phyloP scores from a whole-genome alignment of 1,140 invertebrate species.

The Heliconius himera region DNA sequence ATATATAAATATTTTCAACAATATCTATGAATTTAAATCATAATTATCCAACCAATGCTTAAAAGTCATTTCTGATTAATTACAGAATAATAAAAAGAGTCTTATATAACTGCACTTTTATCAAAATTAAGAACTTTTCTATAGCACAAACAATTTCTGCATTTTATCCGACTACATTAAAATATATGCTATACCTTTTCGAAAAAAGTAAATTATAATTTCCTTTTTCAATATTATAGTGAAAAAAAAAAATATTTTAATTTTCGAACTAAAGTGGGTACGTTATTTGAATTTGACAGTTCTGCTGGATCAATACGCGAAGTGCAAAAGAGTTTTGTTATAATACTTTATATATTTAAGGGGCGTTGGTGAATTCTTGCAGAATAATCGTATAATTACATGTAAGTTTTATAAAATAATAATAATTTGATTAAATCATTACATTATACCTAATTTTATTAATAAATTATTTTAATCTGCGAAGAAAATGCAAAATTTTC shows the following conservation, averaged over 20 bases:
- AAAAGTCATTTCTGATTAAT: no score
- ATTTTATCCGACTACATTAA: not conserved
- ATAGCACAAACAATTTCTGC: no score
- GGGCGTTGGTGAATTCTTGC: constrained; percentile 30
- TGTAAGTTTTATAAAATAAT: not conserved
- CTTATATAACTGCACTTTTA: no score
- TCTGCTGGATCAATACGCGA: constrained; percentile 40
- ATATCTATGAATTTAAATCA: no score
- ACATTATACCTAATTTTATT: not conserved
- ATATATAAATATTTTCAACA: no score
- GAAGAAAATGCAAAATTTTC: not conserved
- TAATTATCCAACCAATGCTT: no score
- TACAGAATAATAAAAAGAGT: no score
- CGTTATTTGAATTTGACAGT: constrained; percentile 39
- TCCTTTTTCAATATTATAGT: not conserved
- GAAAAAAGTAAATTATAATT: not conserved
- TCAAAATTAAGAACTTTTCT: no score
- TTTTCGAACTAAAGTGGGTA: constrained; percentile 6
- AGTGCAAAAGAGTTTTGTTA: not conserved
- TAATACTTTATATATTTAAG: constrained; percentile 19
- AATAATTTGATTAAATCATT: not conserved
- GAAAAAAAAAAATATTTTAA: not conserved
- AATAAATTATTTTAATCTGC: not conserved
- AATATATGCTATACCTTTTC: no score
- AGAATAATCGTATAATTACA: not conserved